A percentile compares a stretch with the other conserved stretches of the same genome.
These are phyloP conservation scores for Samia ricini DNA, from an alignment of 1,140 invertebrate genomes.

Conservation along the genomic window DNA sequence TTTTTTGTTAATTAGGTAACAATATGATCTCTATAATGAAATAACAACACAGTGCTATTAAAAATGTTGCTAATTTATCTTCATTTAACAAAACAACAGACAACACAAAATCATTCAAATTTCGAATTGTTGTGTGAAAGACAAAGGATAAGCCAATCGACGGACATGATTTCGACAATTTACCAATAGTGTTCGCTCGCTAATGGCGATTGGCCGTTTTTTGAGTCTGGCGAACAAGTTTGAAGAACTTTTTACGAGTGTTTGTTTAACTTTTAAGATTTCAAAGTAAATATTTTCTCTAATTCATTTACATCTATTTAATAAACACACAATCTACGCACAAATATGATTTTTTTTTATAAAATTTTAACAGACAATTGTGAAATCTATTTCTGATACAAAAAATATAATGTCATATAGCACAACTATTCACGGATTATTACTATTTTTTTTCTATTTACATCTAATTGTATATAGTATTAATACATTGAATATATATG, in stretches of 20 bases:
- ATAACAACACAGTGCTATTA: no score
- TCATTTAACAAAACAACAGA: no score
- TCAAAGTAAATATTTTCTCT: neutral
- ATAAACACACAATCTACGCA: neutral
- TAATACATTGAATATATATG: slow-evolving; percentile 32
- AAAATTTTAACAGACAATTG: neutral
- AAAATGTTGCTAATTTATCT: no score
- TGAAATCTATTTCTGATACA: neutral
- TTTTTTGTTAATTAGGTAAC: neutral
- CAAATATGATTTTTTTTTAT: neutral
- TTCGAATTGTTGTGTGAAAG: no score
- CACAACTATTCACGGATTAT: neutral
- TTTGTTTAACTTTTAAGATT: no score
- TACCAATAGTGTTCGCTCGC: no score
- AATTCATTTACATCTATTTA: neutral
- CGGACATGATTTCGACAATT: no score
- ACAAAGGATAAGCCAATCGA: no score
- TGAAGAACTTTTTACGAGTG: no score
- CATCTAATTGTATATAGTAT: slow-evolving; percentile 21
- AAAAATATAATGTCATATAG: neutral
- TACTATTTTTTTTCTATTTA: slow-evolving; percentile 26
- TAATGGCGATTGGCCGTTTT: no score
- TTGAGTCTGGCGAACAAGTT: no score
- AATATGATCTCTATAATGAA: neutral
- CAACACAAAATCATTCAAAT: no score